Conservation (phyloP, 2,797 vertebrate species). For the Argentina silus region DNA sequence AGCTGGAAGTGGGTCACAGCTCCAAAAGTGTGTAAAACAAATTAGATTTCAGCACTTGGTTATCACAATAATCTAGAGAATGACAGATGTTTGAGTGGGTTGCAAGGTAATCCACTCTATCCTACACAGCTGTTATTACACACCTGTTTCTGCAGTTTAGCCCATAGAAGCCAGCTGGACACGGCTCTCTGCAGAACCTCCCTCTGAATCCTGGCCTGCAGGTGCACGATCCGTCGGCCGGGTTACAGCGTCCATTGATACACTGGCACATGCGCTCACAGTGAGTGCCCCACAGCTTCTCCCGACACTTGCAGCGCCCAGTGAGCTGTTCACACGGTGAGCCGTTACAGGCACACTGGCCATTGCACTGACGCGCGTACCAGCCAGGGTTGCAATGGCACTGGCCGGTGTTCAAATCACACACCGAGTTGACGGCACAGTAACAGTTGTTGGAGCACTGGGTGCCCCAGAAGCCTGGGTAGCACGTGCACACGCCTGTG, state of each 20-base stretch:
- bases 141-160: slow-evolving; percentile 86
- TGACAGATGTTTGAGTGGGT: neutral
- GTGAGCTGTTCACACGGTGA: slow-evolving; percentile 87
- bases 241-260: slow-evolving; percentile 84
- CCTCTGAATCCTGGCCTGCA: slow-evolving; percentile 87
- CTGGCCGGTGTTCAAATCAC: slow-evolving; percentile 80
- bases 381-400: slow-evolving; percentile 86
- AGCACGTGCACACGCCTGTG: slow-evolving; percentile 85
- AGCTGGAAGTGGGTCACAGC: neutral
- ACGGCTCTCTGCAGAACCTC: slow-evolving; percentile 85
- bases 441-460: slow-evolving; percentile 85
- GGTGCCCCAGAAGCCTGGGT: slow-evolving; percentile 84
- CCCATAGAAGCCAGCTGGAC: slow-evolving; percentile 86
- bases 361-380: slow-evolving; percentile 85
- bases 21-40: neutral
- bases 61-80: neutral
- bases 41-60: neutral
- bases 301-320: slow-evolving; percentile 85
- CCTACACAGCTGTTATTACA: slow-evolving; percentile 37
- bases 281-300: slow-evolving; percentile 81
- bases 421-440: slow-evolving; percentile 86
- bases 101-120: no score
- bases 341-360: slow-evolving; percentile 83
- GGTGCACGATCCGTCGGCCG: slow-evolving; percentile 83
- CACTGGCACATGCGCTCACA: slow-evolving; percentile 89